These are phyloP conservation scores for Notoglanidium macrostoma DNA, from an alignment of 2,797 vertebrate genomes.

Conservation along the genomic window DNA sequence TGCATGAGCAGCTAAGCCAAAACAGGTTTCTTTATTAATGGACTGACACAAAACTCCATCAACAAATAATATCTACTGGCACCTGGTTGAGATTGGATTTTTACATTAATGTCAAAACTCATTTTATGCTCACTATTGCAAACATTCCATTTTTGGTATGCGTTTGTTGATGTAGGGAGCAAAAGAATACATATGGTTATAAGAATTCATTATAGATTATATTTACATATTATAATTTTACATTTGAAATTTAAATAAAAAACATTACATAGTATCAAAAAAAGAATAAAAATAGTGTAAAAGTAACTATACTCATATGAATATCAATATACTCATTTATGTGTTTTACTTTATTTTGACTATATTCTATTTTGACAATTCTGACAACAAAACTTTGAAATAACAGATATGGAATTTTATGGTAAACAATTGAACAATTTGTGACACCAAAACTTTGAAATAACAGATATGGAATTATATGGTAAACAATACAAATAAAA, in stretches of 20 bases:
- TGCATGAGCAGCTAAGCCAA: constrained; percentile 75
- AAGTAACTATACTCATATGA: too few relatives aligned
- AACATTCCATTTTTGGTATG: constrained; percentile 35
- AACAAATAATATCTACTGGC: constrained; percentile 72
- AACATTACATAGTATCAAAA: neutral
- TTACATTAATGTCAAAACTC: constrained; percentile 79
- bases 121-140: constrained; percentile 67
- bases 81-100: constrained; percentile 79
- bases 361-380: too few relatives aligned
- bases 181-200: constrained; percentile 26
- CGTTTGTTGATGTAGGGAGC: constrained; percentile 5
- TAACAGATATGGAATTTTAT: too few relatives aligned
- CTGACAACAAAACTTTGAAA: too few relatives aligned
- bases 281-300: too few relatives aligned
- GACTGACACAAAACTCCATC: constrained; percentile 76
- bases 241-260: neutral
- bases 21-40: constrained; percentile 76
- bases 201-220: neutral
- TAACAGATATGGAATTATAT: too few relatives aligned
- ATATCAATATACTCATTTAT: too few relatives aligned
- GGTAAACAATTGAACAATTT: too few relatives aligned
- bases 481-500: too few relatives aligned
- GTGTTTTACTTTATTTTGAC: too few relatives aligned
- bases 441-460: too few relatives aligned
- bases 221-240: neutral